Evolutionary conservation across 2,113 vertebrate genomes (phyloP), one percentile per base, ranked within the genome.

Genomic region (Rhabdomys dilectus): DNA sequence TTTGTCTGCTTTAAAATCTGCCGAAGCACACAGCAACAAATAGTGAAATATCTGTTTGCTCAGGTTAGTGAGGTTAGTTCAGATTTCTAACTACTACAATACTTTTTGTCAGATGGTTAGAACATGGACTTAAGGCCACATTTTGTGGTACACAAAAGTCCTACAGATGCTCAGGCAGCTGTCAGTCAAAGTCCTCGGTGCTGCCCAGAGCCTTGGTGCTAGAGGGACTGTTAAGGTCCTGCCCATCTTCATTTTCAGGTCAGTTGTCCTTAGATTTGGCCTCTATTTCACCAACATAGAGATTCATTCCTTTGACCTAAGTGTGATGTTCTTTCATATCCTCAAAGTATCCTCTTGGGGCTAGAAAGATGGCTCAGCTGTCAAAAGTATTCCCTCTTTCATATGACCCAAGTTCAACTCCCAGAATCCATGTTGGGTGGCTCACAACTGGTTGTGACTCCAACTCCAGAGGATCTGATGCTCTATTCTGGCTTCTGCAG

Each of bases 1-100:
- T 73, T 86, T 62, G 78, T 21, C 29, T 70, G 53, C 39, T 91
- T 92, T 94, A 34, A 89, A 87, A 86, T 94, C 73, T 78, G 22
- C 87, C 58, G 88, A 58, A 24, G 24, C 48, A 86, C 76, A 62
- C 58, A 82, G 11, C 15, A 42, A 48, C 45, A 56, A 36, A 85
- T 56, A 84, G 56, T 48, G 9, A 91, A 88, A 6, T 78, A 39
- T 58, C 29, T 21, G 2, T 78, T 9, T 66, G 8, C 13, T 11
- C 6, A 87, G 31, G 29, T 13, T 13, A 26, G 5, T 88, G 26
- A 34, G 31, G 9, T 91, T 81, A 70, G 60, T 93, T 88, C 17
- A 58, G 26, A 58, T 84, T n/a, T 80, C 0, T 85, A 89, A 72
- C 36, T 64, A 36, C 42, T 5, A 26, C 42, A 34, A 60, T 1